Base-by-base conservation (phyloP, 1,140 invertebrate genomes). In the Antheraea pernyi region DNA sequence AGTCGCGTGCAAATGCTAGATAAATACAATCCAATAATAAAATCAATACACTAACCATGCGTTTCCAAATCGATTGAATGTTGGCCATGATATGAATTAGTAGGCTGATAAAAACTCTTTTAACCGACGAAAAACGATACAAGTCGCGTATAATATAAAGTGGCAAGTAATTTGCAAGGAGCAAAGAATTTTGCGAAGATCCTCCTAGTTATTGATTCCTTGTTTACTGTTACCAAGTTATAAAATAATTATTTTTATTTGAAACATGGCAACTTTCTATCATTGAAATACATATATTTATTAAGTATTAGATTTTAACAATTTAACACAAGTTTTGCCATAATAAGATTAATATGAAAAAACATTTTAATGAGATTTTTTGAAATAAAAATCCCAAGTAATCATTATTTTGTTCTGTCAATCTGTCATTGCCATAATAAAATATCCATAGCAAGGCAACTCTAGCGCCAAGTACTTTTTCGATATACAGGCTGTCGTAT, bases 391-490 rank as follows among this genome's bases (percentile, higher is more conserved):
- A 30, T 30, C 22, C 22, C 22, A 30, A 30, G 22, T 30, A 30
- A 30, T 30, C 4, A 4, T 2, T 30, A 16, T 6, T 53, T 16
- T 53, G 13, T 7, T 48, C 7, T 48, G 11, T 16, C 13, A 53
- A 4, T 42, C 39, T 11, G 7, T 30, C 1, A 53, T 53, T 53
- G 46, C 46, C 16, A 53, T 53, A 16, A 6, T 6, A 16, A 11
- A 53, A 53, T 53, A 53, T 53, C 10, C 6, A 53, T 53, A n/a
- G 2, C 7, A 63, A 60, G 7, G 69, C 86, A 87, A 71, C 85
- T 78, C 87, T 85, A 88, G 80, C 78, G 81, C 79, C 84, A 84
- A 86, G 84, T 84, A 81, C 74, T 75, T 83, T 42, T 81, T 80
- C 77, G 19, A 69, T 62, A 46, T 73, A 72, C 79, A 42, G 81